phyloP scores from a whole-genome alignment of 2,113 vertebrate genomes.

The Peromyscus polionotus region DNA sequence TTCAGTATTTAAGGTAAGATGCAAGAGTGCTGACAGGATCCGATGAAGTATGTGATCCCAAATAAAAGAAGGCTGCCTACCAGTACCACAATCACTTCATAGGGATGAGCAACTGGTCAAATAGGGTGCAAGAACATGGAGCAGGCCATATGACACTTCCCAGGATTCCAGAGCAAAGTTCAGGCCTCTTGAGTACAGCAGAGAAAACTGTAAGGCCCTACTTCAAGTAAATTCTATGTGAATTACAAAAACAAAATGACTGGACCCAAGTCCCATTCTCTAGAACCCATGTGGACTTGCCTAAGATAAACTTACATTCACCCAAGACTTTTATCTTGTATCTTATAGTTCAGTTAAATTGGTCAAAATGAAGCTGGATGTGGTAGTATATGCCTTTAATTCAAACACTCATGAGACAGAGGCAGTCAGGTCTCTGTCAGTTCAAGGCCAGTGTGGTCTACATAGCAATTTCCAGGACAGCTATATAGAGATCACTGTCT shows the following conservation, averaged over 20 bases:
- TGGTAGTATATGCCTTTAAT: not conserved
- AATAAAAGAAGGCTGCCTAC: not conserved
- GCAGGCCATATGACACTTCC: not conserved
- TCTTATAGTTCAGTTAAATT: not conserved
- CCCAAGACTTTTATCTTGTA: not conserved
- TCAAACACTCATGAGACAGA: not conserved
- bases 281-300: not conserved
- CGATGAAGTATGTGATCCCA: not conserved
- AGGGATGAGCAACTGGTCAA: not conserved
- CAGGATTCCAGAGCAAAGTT: slow-evolving; percentile 1
- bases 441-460: not conserved
- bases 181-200: not conserved
- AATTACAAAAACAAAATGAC: not conserved
- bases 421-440: not conserved
- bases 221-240: not conserved
- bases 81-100: not conserved
- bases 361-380: not conserved
- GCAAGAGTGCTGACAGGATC: not conserved
- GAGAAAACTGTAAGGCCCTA: not conserved
- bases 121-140: not conserved
- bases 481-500: not conserved
- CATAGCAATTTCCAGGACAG: not conserved
- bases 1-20: not conserved
- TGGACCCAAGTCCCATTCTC: not conserved
- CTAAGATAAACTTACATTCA: not conserved